Conservation (phyloP, 1,140 invertebrate genomes). For the Idris sp. region DNA sequence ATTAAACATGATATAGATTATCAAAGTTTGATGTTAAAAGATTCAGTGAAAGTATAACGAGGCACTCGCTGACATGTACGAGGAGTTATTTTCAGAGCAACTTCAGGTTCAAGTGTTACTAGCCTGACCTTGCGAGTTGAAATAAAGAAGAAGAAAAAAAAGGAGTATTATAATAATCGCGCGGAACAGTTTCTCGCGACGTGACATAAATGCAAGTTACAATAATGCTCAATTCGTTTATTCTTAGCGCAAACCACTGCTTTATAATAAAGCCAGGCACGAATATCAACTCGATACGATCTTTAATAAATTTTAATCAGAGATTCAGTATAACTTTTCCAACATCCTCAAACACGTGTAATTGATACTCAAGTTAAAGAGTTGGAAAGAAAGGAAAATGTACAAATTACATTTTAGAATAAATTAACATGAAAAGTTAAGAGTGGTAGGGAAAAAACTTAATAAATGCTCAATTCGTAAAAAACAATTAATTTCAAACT, state of each 20-base stretch:
- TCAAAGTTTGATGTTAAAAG: conserved; percentile 18
- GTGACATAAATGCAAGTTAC: conserved; percentile 45
- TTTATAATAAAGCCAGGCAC: conserved; percentile 48
- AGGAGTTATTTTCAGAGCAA: conserved; percentile 32
- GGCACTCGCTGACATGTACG: conserved; percentile 14
- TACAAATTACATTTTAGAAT: too few species aligned
- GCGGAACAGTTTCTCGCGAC: conserved; percentile 48
- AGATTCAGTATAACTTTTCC: conserved; percentile 41
- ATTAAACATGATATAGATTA: conserved; percentile 14
- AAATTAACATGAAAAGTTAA: too few species aligned
- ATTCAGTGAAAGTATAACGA: conserved; percentile 40
- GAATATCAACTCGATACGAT: conserved; percentile 49
- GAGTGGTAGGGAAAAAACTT: too few species aligned
- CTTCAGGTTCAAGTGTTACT: conserved; percentile 45
- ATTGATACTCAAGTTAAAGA: conserved; percentile 34
- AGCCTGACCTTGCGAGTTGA: conserved; percentile 50
- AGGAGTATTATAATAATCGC: conserved; percentile 56
- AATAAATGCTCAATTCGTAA: too few species aligned
- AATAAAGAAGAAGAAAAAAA: too few species aligned
- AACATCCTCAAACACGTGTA: conserved; percentile 38
- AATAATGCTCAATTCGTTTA: conserved; percentile 32
- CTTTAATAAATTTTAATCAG: conserved; percentile 54
- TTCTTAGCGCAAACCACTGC: conserved; percentile 35
- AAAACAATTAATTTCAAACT: too few species aligned
- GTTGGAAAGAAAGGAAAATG: too few species aligned